Evolutionary conservation across 1,140 invertebrate species (phyloP), one percentile per base, ranked within the genome.

Genomic region (Philotrypesis tridentata): DNA sequence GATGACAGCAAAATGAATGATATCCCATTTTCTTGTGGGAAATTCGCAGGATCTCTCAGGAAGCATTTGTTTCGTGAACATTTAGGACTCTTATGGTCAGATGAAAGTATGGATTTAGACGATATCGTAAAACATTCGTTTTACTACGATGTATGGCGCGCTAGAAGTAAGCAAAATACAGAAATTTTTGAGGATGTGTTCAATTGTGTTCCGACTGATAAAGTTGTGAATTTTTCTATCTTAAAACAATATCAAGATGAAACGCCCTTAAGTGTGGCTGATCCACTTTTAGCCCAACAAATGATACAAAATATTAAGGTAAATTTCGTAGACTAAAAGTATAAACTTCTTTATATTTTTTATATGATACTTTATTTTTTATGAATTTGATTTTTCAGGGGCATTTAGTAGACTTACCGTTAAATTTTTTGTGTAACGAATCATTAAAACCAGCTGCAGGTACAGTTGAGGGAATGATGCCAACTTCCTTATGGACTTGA

Each of bases 51-150:
- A 0, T 95, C 95, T 5, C 92, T 99, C 25, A 92, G 98, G 72
- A 96, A 95, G 88, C 94, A 95, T 63, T 90, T 99, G 27, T 98
- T 99, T 90, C 94, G 95, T 83, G 98, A 99, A 91, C 98, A 99
- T 92, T 93, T 99, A 40, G 93, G 93, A 17, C 87, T 94, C 21
- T 87, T 95, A 61, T 93, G 87, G 86, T 92, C 72, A 72, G 89
- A 81, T 70, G 90, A 80, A 84, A 89, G 93, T 7, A 86, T 95
- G 27, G 92, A 94, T 84, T 90, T 98, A 2, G 93, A 93, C 40
- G 97, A 98, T 91, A 96, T 96, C 0, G 93, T 96, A 43, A 93
- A 91, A 83, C 93, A 96, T 83, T 88, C 94, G 33, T 97, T 99
- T 91, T 98, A 96, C 89, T 95, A 94, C 84, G 94, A 95, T 78